Conservation (phyloP, 1,140 invertebrate species). For the Listronotus oregonensis region DNA sequence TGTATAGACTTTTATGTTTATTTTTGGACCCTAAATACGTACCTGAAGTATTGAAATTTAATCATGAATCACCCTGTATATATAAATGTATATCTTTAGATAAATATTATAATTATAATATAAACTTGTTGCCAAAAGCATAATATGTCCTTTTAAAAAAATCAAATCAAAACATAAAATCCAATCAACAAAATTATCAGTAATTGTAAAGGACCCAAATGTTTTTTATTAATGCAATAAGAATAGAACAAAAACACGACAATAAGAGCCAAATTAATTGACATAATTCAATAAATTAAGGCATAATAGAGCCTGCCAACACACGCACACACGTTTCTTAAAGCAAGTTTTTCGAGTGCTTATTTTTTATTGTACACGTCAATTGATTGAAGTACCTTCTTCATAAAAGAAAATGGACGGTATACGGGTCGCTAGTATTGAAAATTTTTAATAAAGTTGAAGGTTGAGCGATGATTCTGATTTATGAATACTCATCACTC, state of each 20-base stretch:
- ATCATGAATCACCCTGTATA: too few species aligned
- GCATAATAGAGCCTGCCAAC: conserved; percentile 28
- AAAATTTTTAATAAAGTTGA: neutral
- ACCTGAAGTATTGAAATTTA: too few species aligned
- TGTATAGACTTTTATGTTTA: too few species aligned
- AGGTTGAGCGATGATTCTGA: conserved; percentile 4
- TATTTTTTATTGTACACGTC: conserved; percentile 27
- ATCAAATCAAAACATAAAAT: too few species aligned
- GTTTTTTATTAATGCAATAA: conserved; percentile 15
- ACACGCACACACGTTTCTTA: conserved; percentile 20
- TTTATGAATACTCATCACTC: conserved; percentile 13
- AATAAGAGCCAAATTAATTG: conserved; percentile 28
- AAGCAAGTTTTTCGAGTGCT: conserved; percentile 15
- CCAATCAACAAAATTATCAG: too few species aligned
- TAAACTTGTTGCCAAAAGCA: too few species aligned
- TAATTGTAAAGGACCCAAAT: neutral
- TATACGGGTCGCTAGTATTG: conserved; percentile 14
- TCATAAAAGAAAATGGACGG: conserved; percentile 18
- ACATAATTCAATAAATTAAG: conserved; percentile 35
- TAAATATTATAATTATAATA: too few species aligned
- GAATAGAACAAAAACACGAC: conserved; percentile 29
- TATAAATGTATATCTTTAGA: too few species aligned
- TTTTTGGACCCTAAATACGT: too few species aligned
- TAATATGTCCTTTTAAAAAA: neutral
- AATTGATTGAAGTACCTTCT: conserved; percentile 33